Conservation (phyloP, 2,888 invertebrate genomes). For the Antheraea yamamai region DNA sequence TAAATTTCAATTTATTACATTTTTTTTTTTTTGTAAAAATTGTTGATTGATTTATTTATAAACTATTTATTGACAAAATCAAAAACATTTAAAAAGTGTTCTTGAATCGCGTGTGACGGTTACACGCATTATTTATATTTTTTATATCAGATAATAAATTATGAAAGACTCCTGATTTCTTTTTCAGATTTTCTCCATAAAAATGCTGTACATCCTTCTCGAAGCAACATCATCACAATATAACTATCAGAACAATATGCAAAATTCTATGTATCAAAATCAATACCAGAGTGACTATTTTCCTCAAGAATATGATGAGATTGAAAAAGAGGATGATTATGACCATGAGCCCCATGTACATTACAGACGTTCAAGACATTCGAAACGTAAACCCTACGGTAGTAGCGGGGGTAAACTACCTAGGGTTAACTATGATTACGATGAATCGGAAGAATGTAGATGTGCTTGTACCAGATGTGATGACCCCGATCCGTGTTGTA, state of each 20-base stretch:
- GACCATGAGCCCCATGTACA: conserved; percentile 12
- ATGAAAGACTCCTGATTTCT: not conserved
- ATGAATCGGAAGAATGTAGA: conserved; percentile 41
- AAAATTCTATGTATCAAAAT: conserved; percentile 2
- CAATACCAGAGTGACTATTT: conserved; percentile 19
- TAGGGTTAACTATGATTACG: conserved; percentile 28
- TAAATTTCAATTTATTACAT: too few relatives aligned
- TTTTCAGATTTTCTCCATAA: conserved; percentile 25
- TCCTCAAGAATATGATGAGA: conserved; percentile 18
- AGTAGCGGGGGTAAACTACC: conserved; percentile 22
- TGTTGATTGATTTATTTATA: too few relatives aligned
- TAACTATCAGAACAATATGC: conserved; percentile 12
- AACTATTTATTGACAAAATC: too few relatives aligned
- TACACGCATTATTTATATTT: not conserved
- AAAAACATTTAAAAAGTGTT: too few relatives aligned
- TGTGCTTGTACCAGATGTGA: conserved; percentile 47
- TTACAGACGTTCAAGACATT: conserved; percentile 17
- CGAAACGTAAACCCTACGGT: conserved; percentile 18
- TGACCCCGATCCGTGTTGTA: conserved; percentile 43
- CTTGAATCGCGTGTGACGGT: too few relatives aligned
- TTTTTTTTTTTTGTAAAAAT: too few relatives aligned
- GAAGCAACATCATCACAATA: conserved; percentile 26
- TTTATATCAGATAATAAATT: not conserved
- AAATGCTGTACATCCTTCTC: conserved; percentile 24
- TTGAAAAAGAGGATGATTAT: conserved; percentile 25